phyloP scores from a whole-genome alignment of 2,797 vertebrate species.

The Alfaro cultratus region DNA sequence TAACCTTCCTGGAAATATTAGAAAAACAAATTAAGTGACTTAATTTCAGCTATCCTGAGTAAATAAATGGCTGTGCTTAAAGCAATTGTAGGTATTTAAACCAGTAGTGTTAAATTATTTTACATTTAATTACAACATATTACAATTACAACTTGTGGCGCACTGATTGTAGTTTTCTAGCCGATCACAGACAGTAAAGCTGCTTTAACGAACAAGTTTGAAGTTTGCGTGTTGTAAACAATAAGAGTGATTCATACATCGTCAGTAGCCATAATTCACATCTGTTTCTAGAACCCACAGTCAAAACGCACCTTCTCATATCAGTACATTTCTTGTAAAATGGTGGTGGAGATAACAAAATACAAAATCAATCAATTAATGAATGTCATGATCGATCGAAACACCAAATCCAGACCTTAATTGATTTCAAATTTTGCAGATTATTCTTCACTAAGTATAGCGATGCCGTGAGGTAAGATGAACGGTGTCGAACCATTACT shows the following conservation, averaged over 20 bases:
- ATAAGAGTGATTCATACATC: not conserved
- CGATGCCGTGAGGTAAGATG: slow-evolving; percentile 74
- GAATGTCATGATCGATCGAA: not conserved
- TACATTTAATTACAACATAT: not conserved
- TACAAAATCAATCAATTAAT: slow-evolving; percentile 5
- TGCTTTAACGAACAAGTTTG: not conserved
- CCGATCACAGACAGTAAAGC: not conserved
- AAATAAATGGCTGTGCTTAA: not conserved
- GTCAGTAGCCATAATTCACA: not conserved
- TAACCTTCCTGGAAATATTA: not conserved
- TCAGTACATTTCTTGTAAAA: slow-evolving; percentile 61
- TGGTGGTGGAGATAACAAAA: slow-evolving; percentile 66
- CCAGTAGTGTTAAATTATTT: not conserved
- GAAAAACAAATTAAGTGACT: not conserved
- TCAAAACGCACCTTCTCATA: not conserved
- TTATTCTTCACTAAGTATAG: slow-evolving; percentile 78
- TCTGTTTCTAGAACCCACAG: not conserved
- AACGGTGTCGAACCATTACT: slow-evolving; percentile 25
- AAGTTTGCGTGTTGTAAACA: not conserved
- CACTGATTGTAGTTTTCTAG: too few relatives aligned
- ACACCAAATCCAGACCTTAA: slow-evolving; percentile 31
- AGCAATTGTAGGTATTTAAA: not conserved
- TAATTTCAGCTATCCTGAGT: not conserved
- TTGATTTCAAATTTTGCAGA: slow-evolving; percentile 67
- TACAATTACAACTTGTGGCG: too few relatives aligned